Evolutionary conservation across 2,888 invertebrate species (phyloP).

Genomic region (Caenorhabditis drosophilae): DNA sequence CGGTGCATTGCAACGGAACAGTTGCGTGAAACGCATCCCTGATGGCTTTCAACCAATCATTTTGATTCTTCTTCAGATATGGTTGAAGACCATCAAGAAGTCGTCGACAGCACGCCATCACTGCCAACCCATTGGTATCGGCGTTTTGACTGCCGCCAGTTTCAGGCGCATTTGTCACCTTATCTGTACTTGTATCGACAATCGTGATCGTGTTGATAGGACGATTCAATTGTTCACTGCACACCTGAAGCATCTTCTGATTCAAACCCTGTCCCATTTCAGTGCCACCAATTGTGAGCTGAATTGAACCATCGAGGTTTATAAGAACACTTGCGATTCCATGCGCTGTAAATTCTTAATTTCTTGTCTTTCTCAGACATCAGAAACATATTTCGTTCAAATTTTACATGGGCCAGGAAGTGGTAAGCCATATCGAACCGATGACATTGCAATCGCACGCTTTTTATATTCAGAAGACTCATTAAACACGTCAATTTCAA

Average conservation of each 20-base stretch:
- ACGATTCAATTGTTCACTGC: slow-evolving; percentile 77
- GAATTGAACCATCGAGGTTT: slow-evolving; percentile 82
- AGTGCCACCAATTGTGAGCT: slow-evolving; percentile 82
- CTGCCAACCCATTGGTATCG: slow-evolving; percentile 88
- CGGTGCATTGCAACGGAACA: slow-evolving; percentile 48
- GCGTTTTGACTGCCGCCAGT: slow-evolving; percentile 87
- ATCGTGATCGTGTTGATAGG: slow-evolving; percentile 47
- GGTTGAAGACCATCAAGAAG: slow-evolving; percentile 19
- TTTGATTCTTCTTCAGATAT: slow-evolving; percentile 23
- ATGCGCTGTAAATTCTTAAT: too few species aligned
- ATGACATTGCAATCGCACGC: slow-evolving; percentile 81
- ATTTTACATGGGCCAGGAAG: slow-evolving; percentile 69
- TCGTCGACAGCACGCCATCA: slow-evolving; percentile 70
- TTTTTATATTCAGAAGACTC: slow-evolving; percentile 76
- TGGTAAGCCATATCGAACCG: slow-evolving; percentile 84
- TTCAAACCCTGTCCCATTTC: slow-evolving; percentile 97
- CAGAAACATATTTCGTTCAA: too few species aligned
- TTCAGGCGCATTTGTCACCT: slow-evolving; percentile 81
- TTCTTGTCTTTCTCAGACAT: too few species aligned
- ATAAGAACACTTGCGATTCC: slow-evolving; percentile 84
- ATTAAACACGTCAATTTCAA: slow-evolving; percentile 78
- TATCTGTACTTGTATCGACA: slow-evolving; percentile 52
- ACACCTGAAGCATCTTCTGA: slow-evolving; percentile 87
- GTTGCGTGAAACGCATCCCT: slow-evolving; percentile 29
- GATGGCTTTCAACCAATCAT: slow-evolving; percentile 41